Evolutionary conservation across 2,797 vertebrate species (phyloP).

Genomic region (Petrocephalus sullivani): DNA sequence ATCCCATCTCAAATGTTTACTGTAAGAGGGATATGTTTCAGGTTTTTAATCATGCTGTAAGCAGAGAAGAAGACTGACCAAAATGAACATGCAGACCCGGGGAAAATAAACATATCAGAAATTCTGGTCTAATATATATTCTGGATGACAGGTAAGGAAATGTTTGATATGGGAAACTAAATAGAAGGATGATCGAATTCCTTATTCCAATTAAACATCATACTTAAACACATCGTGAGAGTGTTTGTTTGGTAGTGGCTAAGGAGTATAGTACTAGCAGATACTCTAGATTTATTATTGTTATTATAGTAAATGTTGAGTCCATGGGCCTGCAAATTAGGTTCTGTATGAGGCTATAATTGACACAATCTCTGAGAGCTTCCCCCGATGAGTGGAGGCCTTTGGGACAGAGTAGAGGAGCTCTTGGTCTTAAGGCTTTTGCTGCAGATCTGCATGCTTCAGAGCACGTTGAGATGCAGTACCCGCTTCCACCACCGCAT

Average conservation of each 20-base stretch:
- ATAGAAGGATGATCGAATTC: neutral
- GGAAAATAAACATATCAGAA: neutral
- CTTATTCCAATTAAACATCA: neutral
- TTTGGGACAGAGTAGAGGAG: neutral
- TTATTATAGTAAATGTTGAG: neutral
- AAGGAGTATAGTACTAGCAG: neutral
- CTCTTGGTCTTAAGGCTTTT: neutral
- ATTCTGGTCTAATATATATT: neutral
- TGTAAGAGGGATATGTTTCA: neutral
- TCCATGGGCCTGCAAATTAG: neutral
- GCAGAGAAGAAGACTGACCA: neutral
- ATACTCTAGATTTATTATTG: neutral
- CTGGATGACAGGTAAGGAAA: neutral
- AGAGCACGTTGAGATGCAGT: neutral
- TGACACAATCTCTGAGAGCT: neutral
- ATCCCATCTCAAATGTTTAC: neutral
- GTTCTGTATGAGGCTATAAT: neutral
- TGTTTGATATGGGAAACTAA: neutral
- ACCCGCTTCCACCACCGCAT: neutral
- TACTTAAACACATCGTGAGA: neutral
- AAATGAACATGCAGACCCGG: neutral
- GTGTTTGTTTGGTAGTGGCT: neutral
- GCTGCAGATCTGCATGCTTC: neutral
- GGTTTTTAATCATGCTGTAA: neutral
- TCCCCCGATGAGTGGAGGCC: neutral